Evolutionary conservation across 2,888 invertebrate species (phyloP).

Genomic region (Biston stratarius): DNA sequence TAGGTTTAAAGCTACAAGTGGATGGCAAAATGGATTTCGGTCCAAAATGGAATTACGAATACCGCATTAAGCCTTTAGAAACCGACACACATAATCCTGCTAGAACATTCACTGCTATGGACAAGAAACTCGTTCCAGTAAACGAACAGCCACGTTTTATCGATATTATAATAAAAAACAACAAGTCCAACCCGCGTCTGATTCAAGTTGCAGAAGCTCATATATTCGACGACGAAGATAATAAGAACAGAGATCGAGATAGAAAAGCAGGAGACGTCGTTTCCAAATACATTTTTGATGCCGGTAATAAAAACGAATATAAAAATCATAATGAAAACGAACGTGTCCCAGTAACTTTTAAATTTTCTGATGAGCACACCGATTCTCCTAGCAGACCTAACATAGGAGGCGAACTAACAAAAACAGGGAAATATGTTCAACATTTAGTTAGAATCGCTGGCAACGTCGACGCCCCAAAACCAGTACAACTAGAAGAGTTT

Average conservation of each 20-base stretch:
- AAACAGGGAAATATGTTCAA: conserved; percentile 1
- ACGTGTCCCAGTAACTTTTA: background rate
- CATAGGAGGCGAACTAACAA: background rate
- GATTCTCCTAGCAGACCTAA: background rate
- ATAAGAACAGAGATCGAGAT: background rate
- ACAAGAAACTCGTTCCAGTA: background rate
- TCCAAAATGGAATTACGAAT: conserved; percentile 57
- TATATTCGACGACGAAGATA: background rate
- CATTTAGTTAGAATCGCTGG: background rate
- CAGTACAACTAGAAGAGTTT: background rate
- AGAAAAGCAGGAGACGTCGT: background rate
- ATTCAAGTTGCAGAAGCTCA: conserved; percentile 14
- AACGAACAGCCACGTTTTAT: conserved; percentile 5
- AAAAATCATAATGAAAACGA: background rate
- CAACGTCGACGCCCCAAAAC: background rate
- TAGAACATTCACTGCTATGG: background rate
- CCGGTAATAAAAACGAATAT: background rate
- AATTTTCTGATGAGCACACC: conserved; percentile 1
- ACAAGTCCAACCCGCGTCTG: conserved; percentile 2
- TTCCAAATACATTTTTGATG: background rate
- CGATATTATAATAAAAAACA: conserved; percentile 22
- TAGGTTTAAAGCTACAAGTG: conserved; percentile 47
- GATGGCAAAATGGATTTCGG: conserved; percentile 58
- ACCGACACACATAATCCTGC: background rate
- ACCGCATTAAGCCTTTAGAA: conserved; percentile 37